Base-by-base conservation (phyloP, 2,888 invertebrate genomes). In the Cephus spinipes region DNA sequence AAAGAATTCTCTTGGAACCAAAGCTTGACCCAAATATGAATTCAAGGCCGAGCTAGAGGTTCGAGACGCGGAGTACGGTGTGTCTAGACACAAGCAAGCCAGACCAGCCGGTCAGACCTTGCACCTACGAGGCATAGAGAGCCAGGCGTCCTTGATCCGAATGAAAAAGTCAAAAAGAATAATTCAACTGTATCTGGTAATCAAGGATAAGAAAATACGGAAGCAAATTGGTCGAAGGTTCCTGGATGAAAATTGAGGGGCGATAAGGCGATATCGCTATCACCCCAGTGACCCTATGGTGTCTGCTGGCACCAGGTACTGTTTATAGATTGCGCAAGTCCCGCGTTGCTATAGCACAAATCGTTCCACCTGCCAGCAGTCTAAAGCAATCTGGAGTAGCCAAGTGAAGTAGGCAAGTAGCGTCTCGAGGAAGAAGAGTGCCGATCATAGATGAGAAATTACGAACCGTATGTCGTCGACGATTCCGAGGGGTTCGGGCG, bases 211-310 rank as follows among this genome's bases (percentile, higher is more conserved):
- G 23, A 23, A 2, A 6, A 55, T 23, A 55, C 23, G 23, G 23
- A 55, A 23, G 23, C 15, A 0, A 40, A 55, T 9, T 23, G 55
- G 15, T 23, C 23, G 55, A 55, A 55, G 55, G 55, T 55, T 55
- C 55, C 23, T 55, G 2, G 55, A 23, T 23, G 23, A 55, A 55
- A 23, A 9, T 55, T 40, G 15, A 15, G 6, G 78, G 79, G 73
- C 68, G 68, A 30, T 74, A 75, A 36, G 68, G 71, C 11, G 32
- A 75, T 73, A 40, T 77, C 83, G 79, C 81, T 71, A 71, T 71
- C 71, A 33, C 82, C 88, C 88, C 80, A 87, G 88, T 90, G 89
- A 91, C 90, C 90, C 88, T 82, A 83, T 83, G 83, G 90, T 90
- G 84, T 83, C 87, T 83, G 84, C 77, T 84, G 78, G 88, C 80